Evolutionary conservation across 2,113 vertebrate genomes (phyloP), one percentile per base, ranked within the genome.

Genomic region (Otocyon megalotis): DNA sequence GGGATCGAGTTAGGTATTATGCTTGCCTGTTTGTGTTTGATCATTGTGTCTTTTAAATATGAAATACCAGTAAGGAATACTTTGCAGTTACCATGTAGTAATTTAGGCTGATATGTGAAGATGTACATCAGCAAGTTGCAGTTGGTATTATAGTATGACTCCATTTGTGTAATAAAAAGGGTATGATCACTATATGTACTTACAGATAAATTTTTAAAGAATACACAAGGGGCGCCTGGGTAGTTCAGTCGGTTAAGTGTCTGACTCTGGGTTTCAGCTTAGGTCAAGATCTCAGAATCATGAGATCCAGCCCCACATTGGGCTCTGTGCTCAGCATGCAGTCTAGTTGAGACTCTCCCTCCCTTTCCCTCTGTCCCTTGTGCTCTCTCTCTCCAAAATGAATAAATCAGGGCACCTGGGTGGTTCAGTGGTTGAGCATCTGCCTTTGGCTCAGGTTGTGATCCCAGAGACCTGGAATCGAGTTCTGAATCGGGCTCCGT

Each of bases 31-130:
- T 91, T 84, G 50, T 63, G 80, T 96, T 96, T 72, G 20, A 85
- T 90, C 58, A 85, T 28, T 43, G 7, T 91, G 17, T 90, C 60
- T 96, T 92, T 95, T 87, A 84, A 88, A n/a, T 95, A 93, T 90
- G n/a, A 95, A 90, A 74, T 48, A 72, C 53, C 1, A 4, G 35
- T 92, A 90, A 67, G 37, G 63, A 86, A 67, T 83, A 67, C 48
- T 96, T 96, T 67, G 26, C 30, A 90, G 14, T 79, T 79, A 86
- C 43, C 35, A 56, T 22, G 3, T 62, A 90, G 50, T 60, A 54
- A 32, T 76, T 85, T 94, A 93, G 82, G 82, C 58, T 63, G 30
- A 26, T 86, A 53, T 13, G 0, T 93, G 56, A 83, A 91, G 24
- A 30, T 65, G 1, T 74, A 28, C 74, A 28, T 91, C 43, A 91